Base-by-base conservation (phyloP, 2,888 invertebrate genomes). In the Ectemnius lituratus region DNA sequence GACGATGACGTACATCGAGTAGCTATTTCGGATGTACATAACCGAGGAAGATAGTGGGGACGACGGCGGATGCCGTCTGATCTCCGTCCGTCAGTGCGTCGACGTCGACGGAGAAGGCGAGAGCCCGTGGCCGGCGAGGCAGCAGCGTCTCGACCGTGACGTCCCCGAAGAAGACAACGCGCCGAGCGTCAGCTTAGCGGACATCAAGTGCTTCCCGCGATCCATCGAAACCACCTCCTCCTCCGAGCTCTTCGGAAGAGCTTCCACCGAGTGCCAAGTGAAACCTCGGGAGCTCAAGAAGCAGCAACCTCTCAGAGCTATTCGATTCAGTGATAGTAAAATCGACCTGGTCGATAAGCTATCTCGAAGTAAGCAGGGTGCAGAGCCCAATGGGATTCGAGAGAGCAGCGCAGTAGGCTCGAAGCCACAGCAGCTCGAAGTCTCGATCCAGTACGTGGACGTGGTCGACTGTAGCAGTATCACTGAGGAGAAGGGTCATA, bases 21-120 rank as follows among this genome's bases (percentile, higher is more conserved):
- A 80, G 78, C 74, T 79, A 84, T 83, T 86, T 84, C 86, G 88
- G 85, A 90, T 90, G 90, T 89, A 87, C 84, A 88, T 89, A 84
- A 87, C 81, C 79, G 87, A 87, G 83, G 88, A 88, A 67, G 84
- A 84, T 82, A 82, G 84, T 80, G 86, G 85, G 78, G 86, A 84
- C 74, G 87, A 84, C 88, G 89, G 86, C 87, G 84, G 86, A 75
- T 90, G 90, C 85, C 90, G 89, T 84, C 86, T 88, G 85, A 87
- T 88, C 86, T 88, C 89, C 79, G 84, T 89, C 69, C 87, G 88
- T 76, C 86, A 84, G 79, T 85, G 84, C 81, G 80, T 75, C 82
- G 85, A 86, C 78, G 83, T 78, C 76, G 73, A 84, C 71, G 72
- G 68, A 60, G 61, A 64, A 68, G 70, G 76, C 73, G 70, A 77